Conservation (phyloP, 2,113 vertebrate genomes). For the Microtus ochrogaster region DNA sequence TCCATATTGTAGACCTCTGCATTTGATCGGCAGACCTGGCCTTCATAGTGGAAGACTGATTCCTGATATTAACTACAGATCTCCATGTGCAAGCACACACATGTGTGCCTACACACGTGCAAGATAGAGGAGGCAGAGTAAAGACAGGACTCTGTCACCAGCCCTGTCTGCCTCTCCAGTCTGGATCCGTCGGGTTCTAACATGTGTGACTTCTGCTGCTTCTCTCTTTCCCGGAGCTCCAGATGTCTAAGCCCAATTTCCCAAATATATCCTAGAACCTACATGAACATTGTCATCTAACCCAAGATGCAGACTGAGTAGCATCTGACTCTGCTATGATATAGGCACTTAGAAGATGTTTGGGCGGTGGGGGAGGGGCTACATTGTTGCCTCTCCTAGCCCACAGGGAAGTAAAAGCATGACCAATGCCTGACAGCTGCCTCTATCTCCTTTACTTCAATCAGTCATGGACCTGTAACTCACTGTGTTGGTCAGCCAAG, state of each 20-base stretch:
- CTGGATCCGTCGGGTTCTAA: background rate
- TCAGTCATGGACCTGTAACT: background rate
- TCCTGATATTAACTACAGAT: background rate
- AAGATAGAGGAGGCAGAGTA: background rate
- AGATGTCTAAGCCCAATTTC: no score
- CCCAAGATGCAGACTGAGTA: background rate
- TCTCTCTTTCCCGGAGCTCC: background rate
- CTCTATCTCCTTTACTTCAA: background rate
- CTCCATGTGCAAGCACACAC: background rate
- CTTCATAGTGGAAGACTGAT: background rate
- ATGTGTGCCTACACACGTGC: background rate
- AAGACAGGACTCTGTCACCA: background rate
- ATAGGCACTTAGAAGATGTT: background rate
- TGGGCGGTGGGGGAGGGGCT: no score
- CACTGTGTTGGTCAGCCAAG: background rate
- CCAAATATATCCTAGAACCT: background rate
- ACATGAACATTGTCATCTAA: background rate
- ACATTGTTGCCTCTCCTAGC: background rate
- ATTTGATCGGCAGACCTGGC: background rate
- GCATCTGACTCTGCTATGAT: background rate
- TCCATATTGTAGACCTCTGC: background rate
- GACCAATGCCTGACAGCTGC: background rate
- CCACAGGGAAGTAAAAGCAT: background rate
- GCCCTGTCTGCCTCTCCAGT: background rate
- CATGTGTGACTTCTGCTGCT: background rate